Evolutionary conservation across 1,140 invertebrate species (phyloP), one percentile per base, ranked within the genome.

Genomic region (Drosophila kikkawai): DNA sequence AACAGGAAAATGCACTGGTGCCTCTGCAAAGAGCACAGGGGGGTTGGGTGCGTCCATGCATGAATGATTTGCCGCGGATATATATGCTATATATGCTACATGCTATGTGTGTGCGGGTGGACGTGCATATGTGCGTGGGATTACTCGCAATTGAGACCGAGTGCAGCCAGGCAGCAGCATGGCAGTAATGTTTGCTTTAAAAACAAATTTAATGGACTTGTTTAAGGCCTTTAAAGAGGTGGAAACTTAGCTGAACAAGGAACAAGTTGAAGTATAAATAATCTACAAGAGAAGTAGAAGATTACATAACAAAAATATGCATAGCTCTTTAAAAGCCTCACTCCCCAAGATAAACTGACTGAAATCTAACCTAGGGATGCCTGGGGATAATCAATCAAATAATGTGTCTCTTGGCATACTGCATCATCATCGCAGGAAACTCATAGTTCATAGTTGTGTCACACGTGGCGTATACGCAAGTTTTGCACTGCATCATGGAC

Each of bases 111-210:
- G 45, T 79, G 57, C 42, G 41, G 45, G 36, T 15, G 61, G 17
- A 19, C 22, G 34, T 44, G 13, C 34, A 36, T 13, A 26, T 36
- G 47, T 39, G 37, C 34, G 64, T 17, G 19, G 32, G 32, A 41
- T 36, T 44, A 29, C 53, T 53, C 26, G 57, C 11, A 19, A 36
- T 44, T 51, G 64, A 61, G 65, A 53, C 50, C 56, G 45, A 60
- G 63, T 82, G 80, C 81, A 83, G 37, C 81, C 80, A 80, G 51
- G 80, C 47, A 74, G 34, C 50, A 55, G 64, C 48, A 47, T 17
- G 60, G 45, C 60, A 34, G 41, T 58, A 57, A 58, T 39, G 36
- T 39, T 58, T 37, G 63, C 6, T 55, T 68, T 55, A 51, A 68
- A 42, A 73, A 19, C 22, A 22, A 22, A 71, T 71, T 71, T 59